Evolutionary conservation across 1,140 invertebrate genomes (phyloP).

Genomic region (Eumeta japonica): DNA sequence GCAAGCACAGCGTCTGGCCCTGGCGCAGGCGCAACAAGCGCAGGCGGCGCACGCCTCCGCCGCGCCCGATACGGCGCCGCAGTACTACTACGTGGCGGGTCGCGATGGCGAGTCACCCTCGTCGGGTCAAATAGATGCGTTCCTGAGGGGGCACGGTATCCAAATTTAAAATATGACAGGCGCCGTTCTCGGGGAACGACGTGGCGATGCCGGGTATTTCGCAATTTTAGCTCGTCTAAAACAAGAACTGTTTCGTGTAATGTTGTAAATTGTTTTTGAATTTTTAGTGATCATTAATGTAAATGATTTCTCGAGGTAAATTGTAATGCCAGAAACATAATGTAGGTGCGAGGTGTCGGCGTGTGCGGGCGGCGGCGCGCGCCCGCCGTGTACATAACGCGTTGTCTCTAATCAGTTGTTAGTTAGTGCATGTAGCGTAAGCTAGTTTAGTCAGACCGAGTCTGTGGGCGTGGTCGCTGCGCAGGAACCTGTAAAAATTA

Average conservation of each 20-base stretch:
- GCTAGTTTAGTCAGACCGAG: slow-evolving; percentile 22
- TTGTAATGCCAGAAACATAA: too few relatives aligned
- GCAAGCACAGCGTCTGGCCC: slow-evolving; percentile 47
- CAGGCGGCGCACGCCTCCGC: slow-evolving; percentile 33
- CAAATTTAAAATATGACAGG: slow-evolving; percentile 51
- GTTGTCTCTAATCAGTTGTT: slow-evolving; percentile 39
- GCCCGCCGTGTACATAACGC: slow-evolving; percentile 34
- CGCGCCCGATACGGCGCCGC: slow-evolving; percentile 38
- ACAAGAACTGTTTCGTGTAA: too few relatives aligned
- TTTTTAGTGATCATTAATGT: too few relatives aligned
- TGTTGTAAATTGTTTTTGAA: too few relatives aligned
- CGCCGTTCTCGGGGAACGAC: slow-evolving; percentile 4
- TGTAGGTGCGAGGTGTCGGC: slow-evolving; percentile 14
- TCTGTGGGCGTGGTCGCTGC: slow-evolving; percentile 18
- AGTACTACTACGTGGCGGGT: slow-evolving; percentile 68
- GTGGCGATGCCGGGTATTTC: not conserved
- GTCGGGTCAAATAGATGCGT: slow-evolving; percentile 75
- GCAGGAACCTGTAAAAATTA: slow-evolving; percentile 34
- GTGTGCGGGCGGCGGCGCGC: slow-evolving; percentile 23
- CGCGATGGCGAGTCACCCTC: slow-evolving; percentile 55
- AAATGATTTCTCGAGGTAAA: too few relatives aligned
- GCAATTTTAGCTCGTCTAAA: too few relatives aligned
- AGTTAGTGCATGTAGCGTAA: slow-evolving; percentile 25
- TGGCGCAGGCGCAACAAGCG: slow-evolving; percentile 42
- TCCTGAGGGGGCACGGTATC: slow-evolving; percentile 71